Percentiles rank a stretch among this genome's conserved stretches.
phyloP scores from a whole-genome alignment of 2,888 invertebrate species.

The Hyposoter dolosus region DNA sequence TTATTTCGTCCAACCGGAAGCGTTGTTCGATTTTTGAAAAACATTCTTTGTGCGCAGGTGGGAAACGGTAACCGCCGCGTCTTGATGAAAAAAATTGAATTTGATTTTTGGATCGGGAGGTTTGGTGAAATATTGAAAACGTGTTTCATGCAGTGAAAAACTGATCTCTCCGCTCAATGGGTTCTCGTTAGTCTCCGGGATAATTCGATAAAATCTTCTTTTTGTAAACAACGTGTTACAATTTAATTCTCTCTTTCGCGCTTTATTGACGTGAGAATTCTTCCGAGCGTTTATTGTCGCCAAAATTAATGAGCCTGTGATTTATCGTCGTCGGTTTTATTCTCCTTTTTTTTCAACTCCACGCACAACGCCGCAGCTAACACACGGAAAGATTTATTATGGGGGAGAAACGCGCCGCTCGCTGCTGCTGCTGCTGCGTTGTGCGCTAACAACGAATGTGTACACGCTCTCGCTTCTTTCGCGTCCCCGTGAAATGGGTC shows the following conservation, averaged over 20 bases:
- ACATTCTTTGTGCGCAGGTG: not conserved
- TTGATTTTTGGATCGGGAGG: not conserved
- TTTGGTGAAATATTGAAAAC: not conserved
- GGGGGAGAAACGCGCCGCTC: conserved; percentile 31
- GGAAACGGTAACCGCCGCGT: not conserved
- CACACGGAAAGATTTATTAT: conserved; percentile 45
- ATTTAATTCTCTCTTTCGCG: not conserved
- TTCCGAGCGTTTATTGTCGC: not conserved
- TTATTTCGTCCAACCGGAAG: not conserved
- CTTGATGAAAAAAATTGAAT: not conserved
- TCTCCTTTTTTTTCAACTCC: not conserved
- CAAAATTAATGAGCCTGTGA: not conserved
- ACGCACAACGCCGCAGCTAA: conserved; percentile 6
- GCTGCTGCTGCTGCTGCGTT: conserved; percentile 16
- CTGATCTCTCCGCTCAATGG: not conserved
- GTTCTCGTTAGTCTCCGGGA: not conserved
- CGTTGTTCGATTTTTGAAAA: not conserved
- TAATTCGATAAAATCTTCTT: not conserved
- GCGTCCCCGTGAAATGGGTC: conserved; percentile 65
- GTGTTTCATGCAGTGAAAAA: not conserved
- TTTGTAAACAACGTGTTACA: not conserved
- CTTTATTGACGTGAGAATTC: not conserved
- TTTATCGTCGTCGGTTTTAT: not conserved
- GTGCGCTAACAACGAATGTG: conserved; percentile 37
- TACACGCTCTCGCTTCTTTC: conserved; percentile 58